phyloP scores from a whole-genome alignment of 2,797 vertebrate genomes.

The Poeciliopsis presidionis region DNA sequence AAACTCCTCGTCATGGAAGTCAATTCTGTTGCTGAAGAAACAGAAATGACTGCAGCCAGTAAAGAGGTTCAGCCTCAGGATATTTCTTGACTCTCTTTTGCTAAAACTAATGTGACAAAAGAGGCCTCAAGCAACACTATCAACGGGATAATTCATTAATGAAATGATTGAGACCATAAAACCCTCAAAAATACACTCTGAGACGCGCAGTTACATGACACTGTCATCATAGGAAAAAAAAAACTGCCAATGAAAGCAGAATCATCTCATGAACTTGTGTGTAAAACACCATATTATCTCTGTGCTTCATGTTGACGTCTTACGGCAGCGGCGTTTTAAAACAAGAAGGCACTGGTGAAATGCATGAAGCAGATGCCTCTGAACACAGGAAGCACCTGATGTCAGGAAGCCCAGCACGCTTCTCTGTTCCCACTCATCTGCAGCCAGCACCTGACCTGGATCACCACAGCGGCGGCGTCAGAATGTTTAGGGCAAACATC shows the following conservation, averaged over 20 bases:
- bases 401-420: constrained; percentile 45
- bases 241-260: constrained; percentile 5
- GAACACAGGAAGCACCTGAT: constrained; percentile 70
- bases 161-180: constrained; percentile 16
- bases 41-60: constrained; percentile 41
- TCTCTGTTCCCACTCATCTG: constrained; percentile 62
- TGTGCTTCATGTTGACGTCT: constrained; percentile 25
- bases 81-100: constrained; percentile 61
- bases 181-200: constrained; percentile 25
- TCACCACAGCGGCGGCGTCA: constrained; percentile 34
- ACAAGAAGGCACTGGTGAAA: constrained; percentile 4
- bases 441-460: constrained; percentile 50
- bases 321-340: not conserved
- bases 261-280: constrained; percentile 9
- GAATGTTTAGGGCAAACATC: constrained; percentile 60
- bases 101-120: constrained; percentile 53
- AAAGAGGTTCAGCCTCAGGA: constrained; percentile 61
- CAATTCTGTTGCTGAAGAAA: constrained; percentile 42
- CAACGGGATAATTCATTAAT: constrained; percentile 55
- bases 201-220: constrained; percentile 42
- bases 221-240: constrained; percentile 58
- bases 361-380: constrained; percentile 47
- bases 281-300: constrained; percentile 12
- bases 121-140: constrained; percentile 29
- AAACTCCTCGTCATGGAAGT: constrained; percentile 39